phyloP scores from a whole-genome alignment of 2,888 invertebrate species.

The Lycophotia porphyrea region DNA sequence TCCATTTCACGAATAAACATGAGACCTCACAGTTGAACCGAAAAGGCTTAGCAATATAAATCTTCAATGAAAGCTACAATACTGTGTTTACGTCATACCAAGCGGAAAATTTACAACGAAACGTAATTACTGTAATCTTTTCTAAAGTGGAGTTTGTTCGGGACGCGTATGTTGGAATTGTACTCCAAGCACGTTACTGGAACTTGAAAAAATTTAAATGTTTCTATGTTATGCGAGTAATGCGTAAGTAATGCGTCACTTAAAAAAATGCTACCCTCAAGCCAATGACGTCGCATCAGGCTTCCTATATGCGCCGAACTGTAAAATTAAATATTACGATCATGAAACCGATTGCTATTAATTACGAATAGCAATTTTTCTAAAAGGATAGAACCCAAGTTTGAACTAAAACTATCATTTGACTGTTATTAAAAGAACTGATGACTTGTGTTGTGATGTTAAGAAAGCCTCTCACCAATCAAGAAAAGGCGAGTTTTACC shows the following conservation, averaged over 20 bases:
- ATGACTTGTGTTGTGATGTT: background rate
- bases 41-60: slow-evolving; percentile 66
- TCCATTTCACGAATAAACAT: slow-evolving; percentile 63
- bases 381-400: no score
- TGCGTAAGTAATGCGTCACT: no score
- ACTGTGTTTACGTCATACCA: slow-evolving; percentile 68
- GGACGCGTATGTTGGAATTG: slow-evolving; percentile 34
- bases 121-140: slow-evolving; percentile 79
- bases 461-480: background rate
- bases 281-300: background rate
- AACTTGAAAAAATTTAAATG: background rate
- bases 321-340: background rate
- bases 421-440: no score
- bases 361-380: background rate
- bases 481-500: background rate
- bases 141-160: slow-evolving; percentile 54
- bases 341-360: background rate
- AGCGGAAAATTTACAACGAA: slow-evolving; percentile 79
- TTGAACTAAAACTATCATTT: no score
- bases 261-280: background rate
- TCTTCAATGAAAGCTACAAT: slow-evolving; percentile 67
- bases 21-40: slow-evolving; percentile 43
- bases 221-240: no score
- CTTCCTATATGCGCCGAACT: background rate
- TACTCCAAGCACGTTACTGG: background rate